A percentile compares a stretch with the other conserved stretches of the same genome.
Evolutionary conservation across 1,140 invertebrate genomes (phyloP).

Genomic region (Brachionus angularis): DNA sequence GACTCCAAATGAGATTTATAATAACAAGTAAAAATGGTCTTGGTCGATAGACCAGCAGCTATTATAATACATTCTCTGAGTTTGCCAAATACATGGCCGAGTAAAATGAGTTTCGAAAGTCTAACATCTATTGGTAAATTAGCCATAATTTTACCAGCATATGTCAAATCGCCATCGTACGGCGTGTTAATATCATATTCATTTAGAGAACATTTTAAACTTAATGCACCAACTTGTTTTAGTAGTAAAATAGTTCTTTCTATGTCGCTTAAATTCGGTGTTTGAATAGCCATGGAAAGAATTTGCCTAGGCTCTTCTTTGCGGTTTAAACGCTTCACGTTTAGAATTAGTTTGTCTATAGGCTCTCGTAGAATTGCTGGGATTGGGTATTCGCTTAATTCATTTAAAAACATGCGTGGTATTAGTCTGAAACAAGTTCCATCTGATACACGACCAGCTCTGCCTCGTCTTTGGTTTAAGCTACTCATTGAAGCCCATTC

Average conservation of each 20-base stretch:
- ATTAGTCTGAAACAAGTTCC: slow-evolving; percentile 84
- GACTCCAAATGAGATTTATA: slow-evolving; percentile 68
- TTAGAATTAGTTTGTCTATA: slow-evolving; percentile 75
- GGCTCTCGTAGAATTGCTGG: slow-evolving; percentile 66
- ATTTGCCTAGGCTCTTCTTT: slow-evolving; percentile 77
- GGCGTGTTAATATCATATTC: background rate
- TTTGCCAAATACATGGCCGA: slow-evolving; percentile 80
- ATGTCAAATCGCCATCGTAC: slow-evolving; percentile 82
- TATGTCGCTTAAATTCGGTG: slow-evolving; percentile 77
- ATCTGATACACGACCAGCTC: slow-evolving; percentile 77
- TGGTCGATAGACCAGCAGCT: slow-evolving; percentile 74
- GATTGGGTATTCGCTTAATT: slow-evolving; percentile 48
- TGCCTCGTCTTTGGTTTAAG: slow-evolving; percentile 78
- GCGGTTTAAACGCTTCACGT: slow-evolving; percentile 71
- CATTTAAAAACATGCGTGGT: slow-evolving; percentile 67
- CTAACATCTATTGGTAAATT: slow-evolving; percentile 75
- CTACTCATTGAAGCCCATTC: slow-evolving; percentile 83
- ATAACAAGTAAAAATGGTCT: slow-evolving; percentile 72
- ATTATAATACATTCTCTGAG: slow-evolving; percentile 32
- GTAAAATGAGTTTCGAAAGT: slow-evolving; percentile 75
- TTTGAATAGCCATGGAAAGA: slow-evolving; percentile 76
- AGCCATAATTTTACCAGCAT: slow-evolving; percentile 76
- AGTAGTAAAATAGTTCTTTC: slow-evolving; percentile 72
- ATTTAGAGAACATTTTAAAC: background rate
- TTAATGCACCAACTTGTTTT: slow-evolving; percentile 68